Percentiles rank a stretch among this genome's conserved stretches.
phyloP scores from a whole-genome alignment of 1,140 invertebrate species.

The Parasteatoda tepidariorum region DNA sequence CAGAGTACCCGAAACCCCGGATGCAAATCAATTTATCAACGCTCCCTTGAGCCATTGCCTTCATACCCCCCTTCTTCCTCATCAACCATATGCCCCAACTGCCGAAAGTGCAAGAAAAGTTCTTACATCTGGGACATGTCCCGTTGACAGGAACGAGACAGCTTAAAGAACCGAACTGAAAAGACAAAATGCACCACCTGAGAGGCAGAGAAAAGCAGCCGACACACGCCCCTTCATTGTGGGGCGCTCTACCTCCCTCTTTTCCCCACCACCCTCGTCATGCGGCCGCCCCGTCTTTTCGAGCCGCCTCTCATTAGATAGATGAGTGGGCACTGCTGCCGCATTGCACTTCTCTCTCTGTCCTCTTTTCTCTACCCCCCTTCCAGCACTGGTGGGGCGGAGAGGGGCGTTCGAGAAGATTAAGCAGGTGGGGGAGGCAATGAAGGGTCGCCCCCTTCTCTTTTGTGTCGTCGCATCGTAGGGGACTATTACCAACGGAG shows the following conservation, averaged over 20 bases:
- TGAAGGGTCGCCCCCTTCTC: not conserved
- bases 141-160: not conserved
- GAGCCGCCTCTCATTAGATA: conserved; percentile 44
- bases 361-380: not conserved
- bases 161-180: not conserved
- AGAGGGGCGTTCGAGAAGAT: conserved; percentile 11
- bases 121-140: not conserved
- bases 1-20: not conserved
- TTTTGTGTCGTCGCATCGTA: not conserved
- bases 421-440: not conserved
- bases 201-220: not conserved
- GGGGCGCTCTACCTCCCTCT: not conserved
- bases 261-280: not conserved
- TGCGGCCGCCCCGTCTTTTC: conserved; percentile 11
- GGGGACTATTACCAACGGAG: conserved; percentile 5
- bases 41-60: not conserved
- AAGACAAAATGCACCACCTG: not conserved
- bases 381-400: not conserved
- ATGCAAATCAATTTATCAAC: not conserved
- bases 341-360: not conserved
- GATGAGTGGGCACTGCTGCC: conserved; percentile 43
- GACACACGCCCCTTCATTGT: not conserved
- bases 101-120: not conserved
- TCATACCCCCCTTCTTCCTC: not conserved
- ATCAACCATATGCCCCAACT: not conserved